Evolutionary conservation across 2,113 vertebrate species (phyloP), one percentile per base, ranked within the genome.

Genomic region (Phyllopteryx taeniolatus): DNA sequence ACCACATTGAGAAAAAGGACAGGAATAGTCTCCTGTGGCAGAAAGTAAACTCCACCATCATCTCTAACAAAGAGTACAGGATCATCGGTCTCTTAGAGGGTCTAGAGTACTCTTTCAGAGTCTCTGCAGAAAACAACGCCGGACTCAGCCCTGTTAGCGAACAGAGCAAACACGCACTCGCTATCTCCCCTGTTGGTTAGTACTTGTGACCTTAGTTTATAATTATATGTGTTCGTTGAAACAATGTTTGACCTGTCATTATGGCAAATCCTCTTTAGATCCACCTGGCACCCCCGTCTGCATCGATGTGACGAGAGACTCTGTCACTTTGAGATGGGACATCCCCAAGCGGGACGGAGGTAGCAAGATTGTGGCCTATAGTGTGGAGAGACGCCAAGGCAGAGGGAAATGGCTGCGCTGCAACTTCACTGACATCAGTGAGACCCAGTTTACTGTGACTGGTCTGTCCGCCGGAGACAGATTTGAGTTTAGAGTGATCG

Each of bases 21-120:
- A 95, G 96, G 87, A 99, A 99, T 84, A 99, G 98, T 88, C 96
- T 99, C 43, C 85, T 99, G 76, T 99, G 98, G 98, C 95, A 96
- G 86, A 97, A 95, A 83, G 94, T 96, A 74, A 99, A 99, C 81
- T 93, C 92, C 70, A 93, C 89, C 75, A 86, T 94, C 75, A 94
- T 99, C 84, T 96, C 96, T 86, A 95, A 89, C 83, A 95, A 91
- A 93, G 98, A 99, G 88, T 98, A 97, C 61, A 96, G 98, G 90
- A 95, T 94, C 54, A 96, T 92, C 2, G 94, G 96, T 59, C 92
- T 99, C 17, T 86, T 97, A 60, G 98, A 99, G 77, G 98, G 96
- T 60, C 91, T 99, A 79, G 98, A 99, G 90, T 99, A 99, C 85
- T 98, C 98, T 56, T 99, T 95, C 91, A 95, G 96, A 85, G 95